Percentiles rank a stretch among this genome's conserved stretches.
phyloP scores from a whole-genome alignment of 2,797 vertebrate genomes.

The Halcyon badia region DNA sequence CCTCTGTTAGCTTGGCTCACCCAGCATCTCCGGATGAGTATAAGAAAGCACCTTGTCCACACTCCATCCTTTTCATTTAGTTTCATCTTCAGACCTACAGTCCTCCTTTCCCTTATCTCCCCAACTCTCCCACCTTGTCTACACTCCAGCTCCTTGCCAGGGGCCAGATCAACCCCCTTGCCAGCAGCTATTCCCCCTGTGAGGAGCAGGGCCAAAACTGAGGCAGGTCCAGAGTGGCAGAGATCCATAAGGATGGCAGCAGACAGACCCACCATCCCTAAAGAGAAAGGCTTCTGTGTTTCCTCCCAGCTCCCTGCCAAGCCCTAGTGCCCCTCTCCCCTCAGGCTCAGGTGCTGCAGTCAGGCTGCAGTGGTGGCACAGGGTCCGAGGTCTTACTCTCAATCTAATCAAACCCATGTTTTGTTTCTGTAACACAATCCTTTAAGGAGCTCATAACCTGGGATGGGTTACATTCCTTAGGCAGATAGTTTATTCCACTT shows the following conservation, averaged over 20 bases:
- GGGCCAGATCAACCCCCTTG: accelerated
- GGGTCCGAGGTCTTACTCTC: neutral
- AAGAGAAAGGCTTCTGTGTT: accelerated
- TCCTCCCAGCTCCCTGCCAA: neutral
- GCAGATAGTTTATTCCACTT: conserved; percentile 8
- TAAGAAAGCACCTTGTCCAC: neutral
- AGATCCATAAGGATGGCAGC: accelerated
- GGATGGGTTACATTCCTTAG: neutral
- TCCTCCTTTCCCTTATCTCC: neutral
- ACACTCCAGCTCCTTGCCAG: accelerated
- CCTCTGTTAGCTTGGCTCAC: neutral
- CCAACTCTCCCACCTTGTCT: accelerated
- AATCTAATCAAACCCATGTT: neutral
- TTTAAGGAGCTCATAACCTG: neutral
- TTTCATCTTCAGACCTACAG: neutral
- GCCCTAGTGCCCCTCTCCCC: neutral
- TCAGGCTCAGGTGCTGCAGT: neutral
- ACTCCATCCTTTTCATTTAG: neutral
- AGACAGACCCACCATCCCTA: neutral
- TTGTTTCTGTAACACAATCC: neutral
- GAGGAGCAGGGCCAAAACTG: accelerated
- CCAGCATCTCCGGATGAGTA: neutral
- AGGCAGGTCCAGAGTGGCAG: accelerated
- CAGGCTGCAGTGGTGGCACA: neutral
- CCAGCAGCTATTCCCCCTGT: accelerated